Evolutionary conservation across 2,797 vertebrate species (phyloP).

Genomic region (Apogon hyalosoma): DNA sequence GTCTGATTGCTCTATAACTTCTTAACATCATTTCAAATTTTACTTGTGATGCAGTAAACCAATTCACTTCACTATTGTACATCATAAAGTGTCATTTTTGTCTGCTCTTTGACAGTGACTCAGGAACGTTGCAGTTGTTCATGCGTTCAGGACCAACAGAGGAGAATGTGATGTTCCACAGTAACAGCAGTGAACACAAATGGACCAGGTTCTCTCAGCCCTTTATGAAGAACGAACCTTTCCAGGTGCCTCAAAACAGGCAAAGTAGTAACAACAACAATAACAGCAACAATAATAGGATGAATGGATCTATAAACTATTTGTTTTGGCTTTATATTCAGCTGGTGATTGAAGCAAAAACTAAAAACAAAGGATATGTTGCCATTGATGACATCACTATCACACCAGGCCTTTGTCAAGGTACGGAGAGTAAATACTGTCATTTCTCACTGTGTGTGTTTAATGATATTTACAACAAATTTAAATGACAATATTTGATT

Average conservation of each 20-base stretch:
- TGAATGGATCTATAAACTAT: neutral
- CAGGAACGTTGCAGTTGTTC: slow-evolving; percentile 69
- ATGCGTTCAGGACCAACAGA: slow-evolving; percentile 44
- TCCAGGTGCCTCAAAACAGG: slow-evolving; percentile 70
- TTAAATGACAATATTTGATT: neutral
- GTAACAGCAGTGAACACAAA: slow-evolving; percentile 44
- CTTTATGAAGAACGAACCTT: slow-evolving; percentile 55
- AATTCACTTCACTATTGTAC: neutral
- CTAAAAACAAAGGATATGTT: slow-evolving; percentile 69
- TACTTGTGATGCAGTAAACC: too few relatives aligned
- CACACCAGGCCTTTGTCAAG: slow-evolving; percentile 76
- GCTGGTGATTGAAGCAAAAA: slow-evolving; percentile 80
- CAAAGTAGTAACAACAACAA: neutral
- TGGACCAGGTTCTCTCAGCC: slow-evolving; percentile 77
- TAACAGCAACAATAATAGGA: neutral
- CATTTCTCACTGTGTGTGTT: neutral
- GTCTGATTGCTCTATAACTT: too few relatives aligned
- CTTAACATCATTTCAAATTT: too few relatives aligned
- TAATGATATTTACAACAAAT: neutral
- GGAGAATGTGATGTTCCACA: slow-evolving; percentile 63
- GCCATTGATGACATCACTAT: slow-evolving; percentile 83
- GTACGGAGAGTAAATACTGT: slow-evolving; percentile 40
- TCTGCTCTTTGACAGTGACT: slow-evolving; percentile 63
- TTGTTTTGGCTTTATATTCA: slow-evolving; percentile 36
- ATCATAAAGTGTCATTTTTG: slow-evolving; percentile 1